These are phyloP conservation scores for Aphelenchoides fujianensis DNA, from an alignment of 1,140 invertebrate genomes.

Conservation along the genomic window DNA sequence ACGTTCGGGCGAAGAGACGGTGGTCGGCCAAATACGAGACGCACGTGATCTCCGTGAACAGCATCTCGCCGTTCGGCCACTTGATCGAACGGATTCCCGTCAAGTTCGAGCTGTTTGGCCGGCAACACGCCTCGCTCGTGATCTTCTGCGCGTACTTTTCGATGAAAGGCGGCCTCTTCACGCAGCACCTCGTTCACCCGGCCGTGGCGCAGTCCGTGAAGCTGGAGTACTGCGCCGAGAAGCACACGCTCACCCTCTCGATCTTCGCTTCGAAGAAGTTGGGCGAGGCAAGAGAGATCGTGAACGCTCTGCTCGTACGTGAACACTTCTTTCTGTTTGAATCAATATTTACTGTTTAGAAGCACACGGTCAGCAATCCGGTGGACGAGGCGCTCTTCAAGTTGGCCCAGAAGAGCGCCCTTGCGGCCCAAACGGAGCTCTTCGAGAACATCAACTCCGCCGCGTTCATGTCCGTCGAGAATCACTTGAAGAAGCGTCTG, in stretches of 20 bases:
- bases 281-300: not conserved
- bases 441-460: not conserved
- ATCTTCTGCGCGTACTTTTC: constrained; percentile 7
- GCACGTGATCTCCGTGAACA: not conserved
- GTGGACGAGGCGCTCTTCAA: not conserved
- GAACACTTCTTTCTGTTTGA: too few relatives aligned
- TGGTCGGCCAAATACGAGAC: not conserved
- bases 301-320: not conserved
- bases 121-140: not conserved
- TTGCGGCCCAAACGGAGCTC: not conserved
- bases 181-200: not conserved
- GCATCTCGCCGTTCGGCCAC: not conserved
- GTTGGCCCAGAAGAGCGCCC: not conserved
- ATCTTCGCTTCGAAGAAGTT: not conserved
- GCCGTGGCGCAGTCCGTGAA: not conserved
- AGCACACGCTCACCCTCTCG: not conserved
- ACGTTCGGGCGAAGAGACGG: not conserved
- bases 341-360: not conserved
- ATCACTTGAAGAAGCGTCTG: not conserved
- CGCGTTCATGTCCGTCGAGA: not conserved
- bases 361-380: not conserved
- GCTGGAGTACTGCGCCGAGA: not conserved
- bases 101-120: not conserved
- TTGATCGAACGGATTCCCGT: not conserved
- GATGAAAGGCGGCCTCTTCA: constrained; percentile 2